Percentiles rank a stretch among this genome's conserved stretches.
phyloP scores from a whole-genome alignment of 2,797 vertebrate species.

The Acipenser ruthenus region DNA sequence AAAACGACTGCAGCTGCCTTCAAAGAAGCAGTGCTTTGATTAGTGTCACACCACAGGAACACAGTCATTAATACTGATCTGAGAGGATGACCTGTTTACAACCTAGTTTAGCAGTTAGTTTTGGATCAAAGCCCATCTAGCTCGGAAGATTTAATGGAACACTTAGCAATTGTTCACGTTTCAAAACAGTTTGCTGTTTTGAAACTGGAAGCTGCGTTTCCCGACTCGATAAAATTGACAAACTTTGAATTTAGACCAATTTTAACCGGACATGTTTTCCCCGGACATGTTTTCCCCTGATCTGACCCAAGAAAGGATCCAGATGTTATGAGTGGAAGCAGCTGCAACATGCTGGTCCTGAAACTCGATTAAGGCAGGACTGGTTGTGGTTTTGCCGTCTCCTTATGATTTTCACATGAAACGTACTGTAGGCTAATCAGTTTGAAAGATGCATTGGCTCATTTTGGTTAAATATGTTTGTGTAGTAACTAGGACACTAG shows the following conservation, averaged over 20 bases:
- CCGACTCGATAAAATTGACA: neutral
- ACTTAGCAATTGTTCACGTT: neutral
- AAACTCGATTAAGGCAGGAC: neutral
- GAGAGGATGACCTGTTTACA: neutral
- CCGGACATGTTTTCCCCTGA: neutral
- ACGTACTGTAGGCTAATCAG: no score
- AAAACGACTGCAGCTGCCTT: neutral
- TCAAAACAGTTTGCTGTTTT: neutral
- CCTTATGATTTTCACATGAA: no score
- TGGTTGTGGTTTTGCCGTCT: no score
- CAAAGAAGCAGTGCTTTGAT: neutral
- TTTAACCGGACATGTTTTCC: neutral
- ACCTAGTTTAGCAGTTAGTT: neutral
- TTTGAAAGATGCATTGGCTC: no score
- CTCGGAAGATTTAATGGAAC: neutral
- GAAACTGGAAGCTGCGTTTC: neutral
- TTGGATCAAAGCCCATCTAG: neutral
- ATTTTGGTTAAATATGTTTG: no score
- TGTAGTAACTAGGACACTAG: no score
- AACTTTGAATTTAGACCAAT: constrained; percentile 1
- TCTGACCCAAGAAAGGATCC: neutral
- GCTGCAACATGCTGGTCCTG: neutral
- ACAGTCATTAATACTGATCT: neutral
- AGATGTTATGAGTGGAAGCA: neutral
- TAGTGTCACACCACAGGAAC: neutral